Evolutionary conservation across 1,140 invertebrate genomes (phyloP).

Genomic region (Trichonephila inaurata): DNA sequence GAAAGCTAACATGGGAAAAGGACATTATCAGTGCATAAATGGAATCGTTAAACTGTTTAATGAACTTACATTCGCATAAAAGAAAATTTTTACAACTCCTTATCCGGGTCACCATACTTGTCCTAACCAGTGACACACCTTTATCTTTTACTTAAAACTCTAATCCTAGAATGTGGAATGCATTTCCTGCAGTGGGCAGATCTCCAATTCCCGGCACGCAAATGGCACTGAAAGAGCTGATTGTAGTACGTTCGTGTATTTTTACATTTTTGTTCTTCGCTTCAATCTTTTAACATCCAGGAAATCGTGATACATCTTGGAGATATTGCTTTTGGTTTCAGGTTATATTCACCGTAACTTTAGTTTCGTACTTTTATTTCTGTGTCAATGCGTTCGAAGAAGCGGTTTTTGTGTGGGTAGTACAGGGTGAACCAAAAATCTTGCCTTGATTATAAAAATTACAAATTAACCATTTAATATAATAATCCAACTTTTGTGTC

Average conservation of each 20-base stretch:
- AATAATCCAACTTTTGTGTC: no score
- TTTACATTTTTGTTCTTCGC: not conserved
- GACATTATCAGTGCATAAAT: no score
- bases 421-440: no score
- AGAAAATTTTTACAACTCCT: not conserved
- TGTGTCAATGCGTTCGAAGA: not conserved
- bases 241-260: not conserved
- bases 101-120: not conserved
- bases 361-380: not conserved
- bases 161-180: not conserved
- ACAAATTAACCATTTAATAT: no score
- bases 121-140: not conserved
- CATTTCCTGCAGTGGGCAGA: not conserved
- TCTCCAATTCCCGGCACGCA: not conserved
- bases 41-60: not conserved
- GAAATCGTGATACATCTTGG: not conserved
- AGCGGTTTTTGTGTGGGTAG: not conserved
- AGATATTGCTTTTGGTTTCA: not conserved
- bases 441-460: no score
- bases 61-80: conserved; percentile 19
- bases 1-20: no score
- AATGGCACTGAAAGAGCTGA: not conserved
- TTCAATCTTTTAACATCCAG: not conserved
- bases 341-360: not conserved
- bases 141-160: not conserved